Percentiles rank a stretch among this genome's conserved stretches.
These are phyloP conservation scores for Thera britannica DNA, from an alignment of 2,888 invertebrate species.

Conservation along the genomic window DNA sequence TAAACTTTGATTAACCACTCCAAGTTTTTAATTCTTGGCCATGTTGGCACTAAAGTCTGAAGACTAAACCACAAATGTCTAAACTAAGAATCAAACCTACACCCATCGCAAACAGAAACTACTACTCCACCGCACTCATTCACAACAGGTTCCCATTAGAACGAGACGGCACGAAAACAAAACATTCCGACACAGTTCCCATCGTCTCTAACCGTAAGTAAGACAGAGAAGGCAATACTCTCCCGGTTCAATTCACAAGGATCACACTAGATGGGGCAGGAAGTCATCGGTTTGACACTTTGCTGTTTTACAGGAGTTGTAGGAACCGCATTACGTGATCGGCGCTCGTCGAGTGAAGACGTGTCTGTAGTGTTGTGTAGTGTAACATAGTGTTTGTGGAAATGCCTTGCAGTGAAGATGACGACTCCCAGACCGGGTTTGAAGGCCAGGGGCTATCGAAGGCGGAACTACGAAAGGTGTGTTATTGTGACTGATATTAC, in stretches of 20 bases:
- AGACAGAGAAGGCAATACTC: conserved; percentile 58
- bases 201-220: conserved; percentile 50
- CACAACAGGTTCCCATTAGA: conserved; percentile 72
- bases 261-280: conserved; percentile 48
- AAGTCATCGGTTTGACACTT: conserved; percentile 71
- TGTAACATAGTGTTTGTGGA: conserved; percentile 29
- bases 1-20: too few species aligned
- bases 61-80: background rate
- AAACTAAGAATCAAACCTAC: conserved; percentile 59
- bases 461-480: conserved; percentile 88
- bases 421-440: conserved; percentile 80
- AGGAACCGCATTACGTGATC: conserved; percentile 53
- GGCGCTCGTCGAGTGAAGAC: conserved; percentile 52
- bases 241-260: conserved; percentile 46
- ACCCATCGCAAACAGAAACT: conserved; percentile 45
- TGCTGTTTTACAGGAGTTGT: conserved; percentile 55
- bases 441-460: conserved; percentile 87
- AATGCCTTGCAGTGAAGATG: conserved; percentile 88
- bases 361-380: conserved; percentile 41
- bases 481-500: background rate
- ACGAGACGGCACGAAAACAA: conserved; percentile 80
- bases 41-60: too few species aligned
- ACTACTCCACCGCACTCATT: conserved; percentile 58
- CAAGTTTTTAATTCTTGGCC: too few species aligned
- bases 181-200: conserved; percentile 83